Evolutionary conservation across 2,888 invertebrate species (phyloP), one percentile per base, ranked within the genome.

Genomic region (Trissolcus japonicus): DNA sequence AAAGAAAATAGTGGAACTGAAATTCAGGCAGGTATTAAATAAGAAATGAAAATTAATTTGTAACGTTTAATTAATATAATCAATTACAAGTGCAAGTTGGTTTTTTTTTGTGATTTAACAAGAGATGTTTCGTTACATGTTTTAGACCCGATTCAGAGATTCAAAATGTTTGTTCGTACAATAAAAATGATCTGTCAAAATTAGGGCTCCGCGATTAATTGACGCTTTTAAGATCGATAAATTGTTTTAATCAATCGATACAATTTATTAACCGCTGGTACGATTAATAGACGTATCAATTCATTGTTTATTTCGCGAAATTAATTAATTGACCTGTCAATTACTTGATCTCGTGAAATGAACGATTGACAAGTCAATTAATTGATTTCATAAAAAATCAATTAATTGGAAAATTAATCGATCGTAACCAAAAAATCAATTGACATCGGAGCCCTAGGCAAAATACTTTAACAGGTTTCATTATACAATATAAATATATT

Each of bases 31-130:
- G 75, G 65, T 65, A 56, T 51, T 25, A 76, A 76, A 69, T 65
- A 69, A 75, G 55, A 63, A 35, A 51, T 43, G 57, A 63, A 60
- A 55, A 17, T 46, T 69, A 51, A 60, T 76, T 69, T 60, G 13
- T 60, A 76, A 76, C 68, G 75, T 76, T 76, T 76, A 69, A 76
- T 76, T 76, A 60, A 48, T 68, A 61, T 51, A 73, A 67, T 73
- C 66, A 66, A 75, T 63, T 75, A 75, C 75, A 75, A 63, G 57
- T 63, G 67, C 67, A 59, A 68, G 63, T 62, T 57, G 25, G n/a
- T 19, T 72, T 16, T 63, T 53, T 62, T 59, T 17, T 67, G 53
- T 56, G 56, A 63, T 63, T 60, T 60, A 68, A 75, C 75, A 68
- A 68, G 63, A 35, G 35, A 35, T 35, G 19, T 68, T 68, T 21